Evolutionary conservation across 2,797 vertebrate genomes (phyloP).

Genomic region (Cuculus canorus): DNA sequence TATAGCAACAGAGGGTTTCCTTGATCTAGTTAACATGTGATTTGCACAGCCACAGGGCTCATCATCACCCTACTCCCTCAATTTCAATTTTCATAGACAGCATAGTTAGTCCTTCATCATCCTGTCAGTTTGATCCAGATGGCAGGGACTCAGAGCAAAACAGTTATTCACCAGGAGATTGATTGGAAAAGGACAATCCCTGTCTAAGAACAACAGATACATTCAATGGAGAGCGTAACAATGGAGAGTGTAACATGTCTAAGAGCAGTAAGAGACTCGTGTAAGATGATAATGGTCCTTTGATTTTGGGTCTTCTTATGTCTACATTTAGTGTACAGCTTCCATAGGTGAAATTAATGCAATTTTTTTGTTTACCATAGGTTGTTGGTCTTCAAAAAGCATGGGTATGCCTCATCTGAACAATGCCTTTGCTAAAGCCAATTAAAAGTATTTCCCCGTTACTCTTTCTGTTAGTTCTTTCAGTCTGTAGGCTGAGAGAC

Average conservation of each 20-base stretch:
- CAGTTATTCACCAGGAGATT: background rate
- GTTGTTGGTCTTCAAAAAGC: background rate
- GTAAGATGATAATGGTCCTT: background rate
- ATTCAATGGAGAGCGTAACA: background rate
- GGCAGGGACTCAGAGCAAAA: background rate
- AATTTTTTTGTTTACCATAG: background rate
- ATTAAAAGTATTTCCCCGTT: background rate
- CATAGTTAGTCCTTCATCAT: conserved; percentile 3
- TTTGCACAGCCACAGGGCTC: background rate
- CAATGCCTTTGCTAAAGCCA: background rate
- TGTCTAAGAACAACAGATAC: background rate
- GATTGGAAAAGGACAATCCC: background rate
- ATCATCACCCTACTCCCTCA: background rate
- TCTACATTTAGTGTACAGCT: background rate
- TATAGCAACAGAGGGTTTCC: background rate
- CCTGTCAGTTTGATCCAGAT: background rate
- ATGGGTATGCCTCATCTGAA: background rate
- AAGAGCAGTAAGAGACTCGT: background rate
- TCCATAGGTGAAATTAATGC: background rate
- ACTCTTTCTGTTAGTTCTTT: background rate
- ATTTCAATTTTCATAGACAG: background rate
- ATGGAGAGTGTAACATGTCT: background rate
- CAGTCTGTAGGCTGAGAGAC: background rate
- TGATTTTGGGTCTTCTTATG: background rate
- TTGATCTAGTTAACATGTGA: background rate